Evolutionary conservation across 2,113 vertebrate species (phyloP).

Genomic region (Halichoerus grypus): DNA sequence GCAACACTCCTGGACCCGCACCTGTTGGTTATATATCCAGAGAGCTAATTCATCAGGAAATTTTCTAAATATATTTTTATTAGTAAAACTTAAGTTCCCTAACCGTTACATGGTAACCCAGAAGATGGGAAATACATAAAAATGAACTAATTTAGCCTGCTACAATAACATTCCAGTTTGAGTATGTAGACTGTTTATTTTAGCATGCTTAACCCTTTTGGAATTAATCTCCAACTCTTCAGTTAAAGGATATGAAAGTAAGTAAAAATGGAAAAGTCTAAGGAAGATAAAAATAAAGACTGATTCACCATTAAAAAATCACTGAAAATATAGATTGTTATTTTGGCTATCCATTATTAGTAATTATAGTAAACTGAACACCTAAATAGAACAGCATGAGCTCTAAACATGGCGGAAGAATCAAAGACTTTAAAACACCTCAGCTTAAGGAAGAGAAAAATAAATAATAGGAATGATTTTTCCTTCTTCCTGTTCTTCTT

Average conservation of each 20-base stretch:
- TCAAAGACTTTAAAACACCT: background rate
- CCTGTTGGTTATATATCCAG: conserved; percentile 52
- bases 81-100: conserved; percentile 53
- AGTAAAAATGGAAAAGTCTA: background rate
- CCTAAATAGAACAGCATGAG: background rate
- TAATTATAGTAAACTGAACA: background rate
- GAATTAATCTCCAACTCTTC: background rate
- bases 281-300: background rate
- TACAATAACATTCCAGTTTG: background rate
- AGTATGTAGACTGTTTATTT: conserved; percentile 45
- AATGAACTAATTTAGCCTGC: background rate
- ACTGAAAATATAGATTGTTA: background rate
- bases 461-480: background rate
- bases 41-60: conserved; percentile 69
- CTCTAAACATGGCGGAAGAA: background rate
- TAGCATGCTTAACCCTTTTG: background rate
- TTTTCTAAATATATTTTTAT: conserved; percentile 62
- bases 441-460: background rate
- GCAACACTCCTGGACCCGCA: background rate
- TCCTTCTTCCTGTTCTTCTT: background rate
- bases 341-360: background rate
- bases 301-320: background rate
- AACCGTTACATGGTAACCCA: background rate
- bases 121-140: conserved; percentile 6
- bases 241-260: background rate